Conservation (phyloP, 2,888 invertebrate genomes). For the Pristionchus exspectatus region DNA sequence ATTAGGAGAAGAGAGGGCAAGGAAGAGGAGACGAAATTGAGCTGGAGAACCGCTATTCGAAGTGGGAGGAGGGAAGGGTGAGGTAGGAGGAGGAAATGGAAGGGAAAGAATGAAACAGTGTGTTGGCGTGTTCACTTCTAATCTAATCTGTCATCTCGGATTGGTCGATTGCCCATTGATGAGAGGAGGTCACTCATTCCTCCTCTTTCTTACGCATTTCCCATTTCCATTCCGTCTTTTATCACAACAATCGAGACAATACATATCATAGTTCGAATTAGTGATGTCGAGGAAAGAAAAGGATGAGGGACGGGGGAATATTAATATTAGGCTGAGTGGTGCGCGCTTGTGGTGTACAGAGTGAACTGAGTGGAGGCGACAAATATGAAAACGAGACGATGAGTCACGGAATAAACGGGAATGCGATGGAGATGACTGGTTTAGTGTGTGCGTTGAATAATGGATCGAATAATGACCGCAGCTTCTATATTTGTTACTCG, state of each 20-base stretch:
- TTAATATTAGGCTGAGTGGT: slow-evolving; percentile 5
- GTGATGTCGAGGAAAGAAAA: background rate
- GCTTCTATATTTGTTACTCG: slow-evolving; percentile 23
- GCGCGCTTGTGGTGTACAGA: slow-evolving; percentile 22
- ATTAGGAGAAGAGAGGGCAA: slow-evolving; percentile 43
- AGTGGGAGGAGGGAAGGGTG: background rate
- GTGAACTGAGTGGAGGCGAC: slow-evolving; percentile 8
- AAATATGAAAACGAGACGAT: background rate
- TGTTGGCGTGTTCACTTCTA: slow-evolving; percentile 20
- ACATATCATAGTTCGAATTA: background rate
- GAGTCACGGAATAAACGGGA: slow-evolving; percentile 46
- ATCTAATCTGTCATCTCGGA: slow-evolving; percentile 28
- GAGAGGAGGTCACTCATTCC: background rate
- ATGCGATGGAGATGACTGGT: slow-evolving; percentile 3
- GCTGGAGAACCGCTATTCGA: background rate
- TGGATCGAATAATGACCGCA: slow-evolving; percentile 39
- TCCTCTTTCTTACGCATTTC: background rate
- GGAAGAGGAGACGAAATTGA: slow-evolving; percentile 36
- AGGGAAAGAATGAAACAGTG: slow-evolving; percentile 2
- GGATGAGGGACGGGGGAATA: background rate
- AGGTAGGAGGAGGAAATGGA: slow-evolving; percentile 1
- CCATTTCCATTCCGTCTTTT: slow-evolving; percentile 34
- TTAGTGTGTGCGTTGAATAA: background rate
- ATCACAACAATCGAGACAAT: slow-evolving; percentile 41
- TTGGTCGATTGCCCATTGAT: background rate